Percentiles rank a stretch among this genome's conserved stretches.
Conservation (phyloP, 2,888 invertebrate genomes). For the Endotricha flammealis region DNA sequence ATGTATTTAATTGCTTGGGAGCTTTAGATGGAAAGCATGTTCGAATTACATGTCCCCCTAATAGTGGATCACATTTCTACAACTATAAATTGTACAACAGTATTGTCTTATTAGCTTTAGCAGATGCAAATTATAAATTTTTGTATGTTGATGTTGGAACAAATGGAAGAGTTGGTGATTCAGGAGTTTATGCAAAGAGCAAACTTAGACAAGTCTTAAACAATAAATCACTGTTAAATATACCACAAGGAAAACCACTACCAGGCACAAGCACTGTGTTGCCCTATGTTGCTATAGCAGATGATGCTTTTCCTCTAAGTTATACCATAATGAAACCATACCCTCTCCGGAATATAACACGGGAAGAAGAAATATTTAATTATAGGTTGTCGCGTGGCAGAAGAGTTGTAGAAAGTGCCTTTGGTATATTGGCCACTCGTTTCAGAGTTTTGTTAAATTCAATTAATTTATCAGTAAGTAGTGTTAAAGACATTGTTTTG, state of each 20-base stretch:
- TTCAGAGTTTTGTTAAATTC: no score
- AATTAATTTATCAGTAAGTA: no score
- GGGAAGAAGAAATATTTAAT: slow-evolving; percentile 1
- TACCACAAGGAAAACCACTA: neutral
- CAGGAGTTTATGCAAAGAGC: slow-evolving; percentile 11
- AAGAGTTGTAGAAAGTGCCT: slow-evolving; percentile 10
- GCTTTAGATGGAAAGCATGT: slow-evolving; percentile 25
- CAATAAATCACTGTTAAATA: slow-evolving; percentile 8
- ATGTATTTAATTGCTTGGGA: slow-evolving; percentile 21
- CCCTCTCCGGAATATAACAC: neutral
- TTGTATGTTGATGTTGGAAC: slow-evolving; percentile 18
- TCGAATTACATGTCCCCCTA: slow-evolving; percentile 19
- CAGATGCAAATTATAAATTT: slow-evolving; percentile 21
- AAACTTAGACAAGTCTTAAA: slow-evolving; percentile 2
- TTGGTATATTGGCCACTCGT: slow-evolving; percentile 9
- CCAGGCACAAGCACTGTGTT: slow-evolving; percentile 1
- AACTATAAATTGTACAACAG: slow-evolving; percentile 25
- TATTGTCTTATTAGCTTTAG: slow-evolving; percentile 20
- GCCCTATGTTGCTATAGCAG: slow-evolving; percentile 18
- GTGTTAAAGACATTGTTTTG: no score
- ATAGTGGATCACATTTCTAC: slow-evolving; percentile 20
- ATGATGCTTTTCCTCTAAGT: slow-evolving; percentile 16
- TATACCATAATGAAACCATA: slow-evolving; percentile 17
- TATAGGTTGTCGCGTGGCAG: slow-evolving; percentile 6
- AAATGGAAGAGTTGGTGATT: slow-evolving; percentile 17